These are phyloP conservation scores for Rhingia rostrata DNA, from an alignment of 2,888 invertebrate species.

Conservation along the genomic window DNA sequence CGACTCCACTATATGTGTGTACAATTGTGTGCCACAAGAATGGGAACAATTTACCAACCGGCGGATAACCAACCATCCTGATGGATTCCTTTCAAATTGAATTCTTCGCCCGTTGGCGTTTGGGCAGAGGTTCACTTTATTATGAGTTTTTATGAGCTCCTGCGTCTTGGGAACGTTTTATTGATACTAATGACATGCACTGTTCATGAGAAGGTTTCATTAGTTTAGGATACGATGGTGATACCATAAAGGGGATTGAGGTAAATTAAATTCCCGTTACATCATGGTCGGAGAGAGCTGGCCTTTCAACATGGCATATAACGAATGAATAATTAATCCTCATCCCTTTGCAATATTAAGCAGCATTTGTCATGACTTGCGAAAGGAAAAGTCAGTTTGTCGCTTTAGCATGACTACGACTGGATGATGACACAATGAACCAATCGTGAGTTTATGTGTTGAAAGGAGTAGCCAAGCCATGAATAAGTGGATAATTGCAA, in stretches of 20 bases:
- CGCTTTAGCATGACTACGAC: no score
- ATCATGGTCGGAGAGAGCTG: no score
- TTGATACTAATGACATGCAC: constrained; percentile 27
- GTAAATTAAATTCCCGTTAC: constrained; percentile 17
- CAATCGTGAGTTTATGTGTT: no score
- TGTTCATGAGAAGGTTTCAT: constrained; percentile 28
- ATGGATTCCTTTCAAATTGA: constrained; percentile 64
- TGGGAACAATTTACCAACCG: constrained; percentile 47
- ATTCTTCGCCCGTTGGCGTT: constrained; percentile 44
- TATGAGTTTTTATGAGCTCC: constrained; percentile 60
- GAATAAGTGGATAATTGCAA: no score
- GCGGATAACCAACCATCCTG: constrained; percentile 34
- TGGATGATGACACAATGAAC: no score
- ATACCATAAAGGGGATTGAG: not conserved
- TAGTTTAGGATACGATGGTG: constrained; percentile 16
- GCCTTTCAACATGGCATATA: not conserved
- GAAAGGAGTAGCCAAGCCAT: no score
- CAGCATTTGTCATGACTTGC: no score
- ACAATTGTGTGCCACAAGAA: constrained; percentile 20
- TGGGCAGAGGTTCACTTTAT: constrained; percentile 44
- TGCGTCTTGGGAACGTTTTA: constrained; percentile 13
- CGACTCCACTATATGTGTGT: constrained; percentile 5
- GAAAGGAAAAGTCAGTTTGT: no score
- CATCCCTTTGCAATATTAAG: no score
- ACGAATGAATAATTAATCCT: not conserved